Evolutionary conservation across 2,888 invertebrate species (phyloP).

Genomic region (Allophyes oxyacanthae): DNA sequence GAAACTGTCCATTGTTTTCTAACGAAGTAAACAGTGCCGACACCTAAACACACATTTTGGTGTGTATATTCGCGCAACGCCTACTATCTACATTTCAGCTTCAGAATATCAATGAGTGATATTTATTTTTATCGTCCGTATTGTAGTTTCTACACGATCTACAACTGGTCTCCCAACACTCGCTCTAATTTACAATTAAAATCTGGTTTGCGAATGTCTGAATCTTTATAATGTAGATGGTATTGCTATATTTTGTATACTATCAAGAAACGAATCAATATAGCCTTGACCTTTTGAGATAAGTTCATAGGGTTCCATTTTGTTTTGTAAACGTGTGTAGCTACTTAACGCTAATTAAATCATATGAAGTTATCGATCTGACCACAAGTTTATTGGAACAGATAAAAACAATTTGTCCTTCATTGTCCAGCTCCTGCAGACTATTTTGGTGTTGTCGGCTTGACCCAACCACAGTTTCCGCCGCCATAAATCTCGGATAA

Average conservation of each 20-base stretch:
- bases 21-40: slow-evolving; percentile 32
- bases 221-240: slow-evolving; percentile 28
- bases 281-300: slow-evolving; percentile 51
- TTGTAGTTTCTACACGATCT: slow-evolving; percentile 51
- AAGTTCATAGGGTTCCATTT: slow-evolving; percentile 29
- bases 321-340: slow-evolving; percentile 45
- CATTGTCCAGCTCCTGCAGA: slow-evolving; percentile 35
- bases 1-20: slow-evolving; percentile 31
- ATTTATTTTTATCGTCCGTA: slow-evolving; percentile 58
- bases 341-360: slow-evolving; percentile 56
- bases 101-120: slow-evolving; percentile 58
- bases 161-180: slow-evolving; percentile 47
- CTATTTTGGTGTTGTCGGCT: slow-evolving; percentile 45
- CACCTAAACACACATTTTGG: slow-evolving; percentile 48
- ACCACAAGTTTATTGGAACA: slow-evolving; percentile 16
- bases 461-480: slow-evolving; percentile 44
- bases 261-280: slow-evolving; percentile 40
- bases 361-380: slow-evolving; percentile 39
- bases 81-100: slow-evolving; percentile 57
- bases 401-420: slow-evolving; percentile 28
- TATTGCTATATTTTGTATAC: slow-evolving; percentile 26
- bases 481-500: slow-evolving; percentile 54
- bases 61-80: slow-evolving; percentile 22
- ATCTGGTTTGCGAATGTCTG: slow-evolving; percentile 37
- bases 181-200: slow-evolving; percentile 50